phyloP scores from a whole-genome alignment of 2,113 vertebrate genomes.

The Osmerus mordax region DNA sequence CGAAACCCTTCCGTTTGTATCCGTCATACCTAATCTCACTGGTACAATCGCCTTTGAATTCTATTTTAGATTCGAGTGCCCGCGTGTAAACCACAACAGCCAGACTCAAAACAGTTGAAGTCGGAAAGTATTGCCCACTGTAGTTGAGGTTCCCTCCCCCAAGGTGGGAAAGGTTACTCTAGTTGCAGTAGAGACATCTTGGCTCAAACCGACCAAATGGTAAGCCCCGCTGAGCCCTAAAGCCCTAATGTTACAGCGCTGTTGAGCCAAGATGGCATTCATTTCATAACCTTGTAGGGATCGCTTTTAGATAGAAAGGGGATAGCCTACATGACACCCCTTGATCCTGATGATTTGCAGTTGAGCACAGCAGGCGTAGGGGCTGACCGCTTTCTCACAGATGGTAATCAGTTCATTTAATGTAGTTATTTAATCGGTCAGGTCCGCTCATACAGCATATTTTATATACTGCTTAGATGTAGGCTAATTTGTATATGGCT shows the following conservation, averaged over 20 bases:
- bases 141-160: slow-evolving; percentile 41
- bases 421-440: too few species aligned
- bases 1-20: slow-evolving; percentile 40
- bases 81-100: slow-evolving; percentile 20
- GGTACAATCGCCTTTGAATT: slow-evolving; percentile 32
- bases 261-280: slow-evolving; percentile 58
- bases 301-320: neutral
- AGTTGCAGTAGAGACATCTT: slow-evolving; percentile 58
- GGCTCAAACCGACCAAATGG: slow-evolving; percentile 41
- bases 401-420: too few species aligned
- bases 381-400: too few species aligned
- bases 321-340: slow-evolving; percentile 16
- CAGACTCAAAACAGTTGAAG: slow-evolving; percentile 31
- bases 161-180: slow-evolving; percentile 29
- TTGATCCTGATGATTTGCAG: slow-evolving; percentile 44
- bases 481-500: too few species aligned
- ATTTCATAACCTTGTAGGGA: slow-evolving; percentile 55
- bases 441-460: too few species aligned
- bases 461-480: too few species aligned
- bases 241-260: neutral
- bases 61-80: slow-evolving; percentile 32
- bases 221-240: slow-evolving; percentile 24
- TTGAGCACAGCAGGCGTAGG: neutral
- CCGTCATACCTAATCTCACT: slow-evolving; percentile 44
- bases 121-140: slow-evolving; percentile 51